Base-by-base conservation (phyloP, 2,888 invertebrate genomes). In the Embidobia sp. region DNA sequence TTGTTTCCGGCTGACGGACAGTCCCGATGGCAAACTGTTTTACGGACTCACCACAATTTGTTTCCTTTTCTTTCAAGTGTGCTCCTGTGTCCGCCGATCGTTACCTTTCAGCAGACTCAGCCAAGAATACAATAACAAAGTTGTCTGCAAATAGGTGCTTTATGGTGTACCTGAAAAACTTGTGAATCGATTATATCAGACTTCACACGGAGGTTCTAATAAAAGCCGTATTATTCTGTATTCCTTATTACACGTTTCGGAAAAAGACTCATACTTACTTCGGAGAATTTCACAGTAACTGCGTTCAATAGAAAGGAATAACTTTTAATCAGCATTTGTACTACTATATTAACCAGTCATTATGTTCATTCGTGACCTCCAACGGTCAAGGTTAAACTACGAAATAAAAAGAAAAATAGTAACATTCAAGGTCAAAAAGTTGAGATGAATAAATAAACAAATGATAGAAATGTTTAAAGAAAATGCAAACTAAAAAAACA, bases 1-100 rank as follows among this genome's bases (percentile, higher is more conserved):
- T 78, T 40, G 51, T 53, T 69, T 78, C 78, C 78, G 78, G 78
- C 33, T 31, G 55, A 37, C 57, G 74, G 57, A 75, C 74, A 69
- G 61, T 63, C 31, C 19, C 57, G 75, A 57, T 75, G 75, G 67
- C 55, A 75, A 75, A 69, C 49, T 64, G 63, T 64, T 69, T 75
- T 40, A 49, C 44, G 69, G 6, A 37, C 74, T 61, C 69, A 76
- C 76, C 76, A 11, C 70, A 76, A 70, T 59, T 69, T 70, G 76
- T 22, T 76, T 76, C 76, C 76, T 76, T 70, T 70, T 76, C 76
- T 76, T 76, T 64, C 70, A 77, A 59, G 46, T 27, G 26, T 29
- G 33, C 46, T 42, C 37, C 49, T 35, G 46, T 22, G 51, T 26
- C 37, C 55, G 63, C 13, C 44, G 69, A 33, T 64, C 51, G 48